Conservation (phyloP, 2,113 vertebrate species). For the human region DNA sequence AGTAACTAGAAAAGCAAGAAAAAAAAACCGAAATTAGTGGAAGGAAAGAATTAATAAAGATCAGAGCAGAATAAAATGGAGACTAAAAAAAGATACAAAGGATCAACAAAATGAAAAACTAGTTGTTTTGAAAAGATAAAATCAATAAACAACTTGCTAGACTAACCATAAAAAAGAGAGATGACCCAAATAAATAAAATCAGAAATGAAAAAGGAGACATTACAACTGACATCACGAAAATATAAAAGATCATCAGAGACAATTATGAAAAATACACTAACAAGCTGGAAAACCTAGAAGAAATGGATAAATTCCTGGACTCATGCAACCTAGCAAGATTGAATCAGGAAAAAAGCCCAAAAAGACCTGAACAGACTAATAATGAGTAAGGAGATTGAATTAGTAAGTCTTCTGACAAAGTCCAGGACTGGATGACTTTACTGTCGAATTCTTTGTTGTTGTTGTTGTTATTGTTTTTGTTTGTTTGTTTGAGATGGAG, state of each 20-base stretch:
- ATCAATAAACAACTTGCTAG: neutral
- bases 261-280: neutral
- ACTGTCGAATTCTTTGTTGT: no score
- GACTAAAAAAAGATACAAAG: neutral
- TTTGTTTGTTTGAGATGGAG: no score
- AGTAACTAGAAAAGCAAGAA: neutral
- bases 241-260: neutral
- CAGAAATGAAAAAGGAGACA: neutral
- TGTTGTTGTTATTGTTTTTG: no score
- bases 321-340: neutral
- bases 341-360: neutral
- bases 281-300: neutral
- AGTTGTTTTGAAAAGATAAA: neutral
- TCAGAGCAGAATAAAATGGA: neutral
- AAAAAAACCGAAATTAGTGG: neutral
- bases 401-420: neutral
- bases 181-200: neutral
- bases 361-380: neutral
- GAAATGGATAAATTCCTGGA: neutral
- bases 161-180: neutral
- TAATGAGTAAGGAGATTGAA: neutral
- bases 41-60: neutral
- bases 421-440: no score
- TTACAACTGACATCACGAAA: neutral
- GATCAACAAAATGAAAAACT: neutral